Evolutionary conservation across 2,113 vertebrate genomes (phyloP), one percentile per base, ranked within the genome.

Genomic region (Propithecus coquereli): DNA sequence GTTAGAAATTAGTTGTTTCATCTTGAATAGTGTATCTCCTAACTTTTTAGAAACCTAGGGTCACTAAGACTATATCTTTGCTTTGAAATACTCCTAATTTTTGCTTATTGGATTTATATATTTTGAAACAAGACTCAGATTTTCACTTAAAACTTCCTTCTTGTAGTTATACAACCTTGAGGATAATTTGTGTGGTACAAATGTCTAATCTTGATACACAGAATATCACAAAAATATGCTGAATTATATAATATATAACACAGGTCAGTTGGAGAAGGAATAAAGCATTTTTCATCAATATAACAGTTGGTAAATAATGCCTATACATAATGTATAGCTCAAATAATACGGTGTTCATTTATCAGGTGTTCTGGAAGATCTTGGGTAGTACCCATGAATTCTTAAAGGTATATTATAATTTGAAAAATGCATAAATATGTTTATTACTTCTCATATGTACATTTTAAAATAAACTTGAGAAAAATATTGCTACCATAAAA

Each of bases 71-170:
- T 82, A 2, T 66, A 14, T 83, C 63, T 94, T 74, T 66, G 9
- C 50, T 91, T 93, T 92, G 45, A 92, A 95, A 79, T 73, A 87
- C 9, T 74, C 57, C 12, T 20, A 73, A 73, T 18, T 83, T 94
- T 66, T 90, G 45, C 13, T 79, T 47, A 71, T 11, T 91, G 22
- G 47, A 73, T 59, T 87, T 68, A 52, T 32, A 37, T 83, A 84
- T 87, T 87, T 87, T 84, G 43, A 93, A 97, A 93, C 4, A 73
- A 87, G n/a, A 68, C 18, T 59, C 37, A 80, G 14, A 80, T 82
- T 86, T 79, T 66, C 91, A 97, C 66, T 86, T 87, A 81, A 94
- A 87, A 77, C 23, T 70, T 88, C 16, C 13, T 77, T 90, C 52
- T 92, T 76, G 0, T 73, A 66, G 14, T 59, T 85, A 84, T 4